Evolutionary conservation across 2,113 vertebrate genomes (phyloP).

Genomic region (Pica pica): DNA sequence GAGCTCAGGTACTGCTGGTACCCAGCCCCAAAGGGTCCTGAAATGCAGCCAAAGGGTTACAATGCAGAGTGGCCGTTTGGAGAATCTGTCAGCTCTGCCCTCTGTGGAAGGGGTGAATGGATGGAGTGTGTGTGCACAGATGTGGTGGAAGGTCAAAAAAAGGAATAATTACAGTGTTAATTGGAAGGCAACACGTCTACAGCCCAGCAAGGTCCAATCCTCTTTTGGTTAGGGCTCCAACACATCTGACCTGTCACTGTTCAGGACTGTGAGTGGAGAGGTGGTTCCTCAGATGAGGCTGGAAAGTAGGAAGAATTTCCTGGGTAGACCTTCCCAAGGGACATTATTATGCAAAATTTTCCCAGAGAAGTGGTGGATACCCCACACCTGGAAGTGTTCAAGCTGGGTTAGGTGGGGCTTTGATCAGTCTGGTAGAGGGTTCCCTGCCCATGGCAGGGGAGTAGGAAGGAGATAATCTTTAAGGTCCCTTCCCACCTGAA

Average conservation of each 20-base stretch:
- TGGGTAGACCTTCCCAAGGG: neutral
- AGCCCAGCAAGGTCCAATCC: neutral
- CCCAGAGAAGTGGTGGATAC: neutral
- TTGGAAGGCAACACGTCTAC: neutral
- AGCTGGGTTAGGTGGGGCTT: neutral
- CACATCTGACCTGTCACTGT: neutral
- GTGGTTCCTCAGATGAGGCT: neutral
- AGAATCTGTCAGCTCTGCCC: neutral
- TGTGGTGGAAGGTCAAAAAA: neutral
- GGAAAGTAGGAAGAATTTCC: neutral
- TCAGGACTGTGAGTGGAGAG: neutral
- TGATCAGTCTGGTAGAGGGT: neutral
- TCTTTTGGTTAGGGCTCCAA: neutral
- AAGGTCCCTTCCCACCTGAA: neutral
- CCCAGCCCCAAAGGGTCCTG: neutral
- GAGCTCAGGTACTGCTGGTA: neutral
- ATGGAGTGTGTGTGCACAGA: neutral
- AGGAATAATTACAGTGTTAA: neutral
- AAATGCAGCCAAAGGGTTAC: neutral
- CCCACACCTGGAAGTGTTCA: neutral
- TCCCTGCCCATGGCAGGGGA: neutral
- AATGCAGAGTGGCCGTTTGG: neutral
- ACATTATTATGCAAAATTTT: neutral
- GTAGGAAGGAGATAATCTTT: neutral
- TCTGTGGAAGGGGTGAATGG: neutral